Conservation (phyloP, 2,888 invertebrate genomes). For the Synanthedon vespiformis region DNA sequence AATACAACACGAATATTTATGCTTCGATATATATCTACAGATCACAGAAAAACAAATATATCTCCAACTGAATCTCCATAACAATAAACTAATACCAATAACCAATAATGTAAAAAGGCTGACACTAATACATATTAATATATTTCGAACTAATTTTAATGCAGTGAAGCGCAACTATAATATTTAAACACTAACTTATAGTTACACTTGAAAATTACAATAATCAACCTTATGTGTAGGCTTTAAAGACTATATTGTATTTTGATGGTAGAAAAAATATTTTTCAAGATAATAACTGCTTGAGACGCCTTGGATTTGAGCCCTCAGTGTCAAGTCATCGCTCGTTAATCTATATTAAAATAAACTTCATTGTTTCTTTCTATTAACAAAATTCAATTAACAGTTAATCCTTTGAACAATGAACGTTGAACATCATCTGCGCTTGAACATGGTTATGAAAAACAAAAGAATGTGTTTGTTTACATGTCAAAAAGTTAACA, state of each 20-base stretch:
- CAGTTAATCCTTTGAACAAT: conserved; percentile 15
- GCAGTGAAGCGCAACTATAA: conserved; percentile 35
- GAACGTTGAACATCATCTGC: not conserved
- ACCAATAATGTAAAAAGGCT: conserved; percentile 55
- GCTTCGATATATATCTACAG: conserved; percentile 9
- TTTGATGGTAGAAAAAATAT: too few species aligned
- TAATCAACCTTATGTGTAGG: not conserved
- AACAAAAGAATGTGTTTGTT: too few species aligned
- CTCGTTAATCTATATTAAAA: conserved; percentile 67
- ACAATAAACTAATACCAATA: conserved; percentile 52
- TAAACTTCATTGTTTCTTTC: conserved; percentile 60
- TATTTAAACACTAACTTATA: conserved; percentile 13
- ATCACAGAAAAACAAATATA: conserved; percentile 33
- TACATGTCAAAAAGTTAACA: too few species aligned
- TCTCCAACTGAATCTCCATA: conserved; percentile 38
- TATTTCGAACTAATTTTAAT: conserved; percentile 53
- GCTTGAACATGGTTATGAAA: not conserved
- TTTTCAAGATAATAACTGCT: conserved; percentile 10
- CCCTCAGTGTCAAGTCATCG: conserved; percentile 60
- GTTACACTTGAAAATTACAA: conserved; percentile 6
- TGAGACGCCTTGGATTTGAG: conserved; percentile 27
- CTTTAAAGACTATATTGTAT: not conserved
- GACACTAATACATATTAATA: conserved; percentile 63
- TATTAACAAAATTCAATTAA: conserved; percentile 51
- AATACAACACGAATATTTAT: not conserved